These are phyloP conservation scores for Nebria salina DNA, from an alignment of 2,888 invertebrate genomes.

Conservation along the genomic window DNA sequence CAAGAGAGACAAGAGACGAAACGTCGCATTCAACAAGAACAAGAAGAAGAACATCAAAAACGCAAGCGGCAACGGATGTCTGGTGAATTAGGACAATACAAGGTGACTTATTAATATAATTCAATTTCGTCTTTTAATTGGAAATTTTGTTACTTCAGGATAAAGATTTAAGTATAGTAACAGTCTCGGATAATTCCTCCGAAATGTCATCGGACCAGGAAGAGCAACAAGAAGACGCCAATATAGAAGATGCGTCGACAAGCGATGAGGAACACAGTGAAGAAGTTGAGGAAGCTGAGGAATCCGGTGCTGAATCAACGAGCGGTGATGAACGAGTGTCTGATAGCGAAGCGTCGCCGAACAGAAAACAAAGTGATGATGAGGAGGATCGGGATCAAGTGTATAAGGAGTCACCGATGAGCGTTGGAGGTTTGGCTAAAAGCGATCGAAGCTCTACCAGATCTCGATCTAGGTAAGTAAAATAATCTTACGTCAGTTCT, in stretches of 20 bases:
- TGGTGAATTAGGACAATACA: conserved; percentile 35
- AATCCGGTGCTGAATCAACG: conserved; percentile 40
- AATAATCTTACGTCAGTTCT: background rate
- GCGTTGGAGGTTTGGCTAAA: conserved; percentile 66
- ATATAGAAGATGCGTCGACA: conserved; percentile 50
- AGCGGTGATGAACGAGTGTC: conserved; percentile 38
- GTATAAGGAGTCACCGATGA: conserved; percentile 58
- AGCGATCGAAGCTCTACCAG: conserved; percentile 56
- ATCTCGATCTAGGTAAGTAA: conserved; percentile 55
- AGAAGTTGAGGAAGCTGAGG: conserved; percentile 54
- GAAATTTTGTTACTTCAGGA: conserved; percentile 44
- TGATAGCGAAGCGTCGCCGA: conserved; percentile 38
- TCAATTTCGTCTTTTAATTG: background rate
- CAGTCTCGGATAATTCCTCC: conserved; percentile 59
- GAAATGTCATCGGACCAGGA: conserved; percentile 52
- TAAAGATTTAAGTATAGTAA: conserved; percentile 57
- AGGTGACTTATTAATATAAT: background rate
- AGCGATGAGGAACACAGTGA: conserved; percentile 55
- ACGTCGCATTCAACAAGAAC: conserved; percentile 58
- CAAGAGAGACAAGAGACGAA: conserved; percentile 59
- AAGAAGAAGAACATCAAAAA: conserved; percentile 53
- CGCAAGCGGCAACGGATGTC: conserved; percentile 33
- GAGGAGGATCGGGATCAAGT: conserved; percentile 45
- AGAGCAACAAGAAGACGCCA: conserved; percentile 37
- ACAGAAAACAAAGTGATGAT: conserved; percentile 50